Conservation (phyloP, 2,797 vertebrate species). For the Anabas testudineus region DNA sequence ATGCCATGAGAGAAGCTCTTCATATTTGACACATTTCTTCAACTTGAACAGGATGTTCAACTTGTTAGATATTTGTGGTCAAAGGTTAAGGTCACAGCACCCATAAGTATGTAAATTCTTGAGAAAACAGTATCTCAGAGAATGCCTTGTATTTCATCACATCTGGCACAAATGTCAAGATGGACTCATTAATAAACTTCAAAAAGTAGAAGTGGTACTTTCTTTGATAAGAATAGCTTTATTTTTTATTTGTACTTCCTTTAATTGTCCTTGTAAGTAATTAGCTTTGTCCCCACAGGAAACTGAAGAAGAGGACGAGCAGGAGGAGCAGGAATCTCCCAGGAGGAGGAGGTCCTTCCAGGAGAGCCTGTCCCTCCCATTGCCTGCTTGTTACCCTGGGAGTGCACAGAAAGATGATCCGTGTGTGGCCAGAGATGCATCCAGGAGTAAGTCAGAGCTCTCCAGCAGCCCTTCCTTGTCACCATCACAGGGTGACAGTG, state of each 20-base stretch:
- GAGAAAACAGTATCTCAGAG: too few relatives aligned
- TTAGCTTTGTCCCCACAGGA: constrained; percentile 76
- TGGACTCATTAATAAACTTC: neutral
- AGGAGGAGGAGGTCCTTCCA: constrained; percentile 80
- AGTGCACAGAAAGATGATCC: constrained; percentile 78
- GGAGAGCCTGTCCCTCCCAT: constrained; percentile 84
- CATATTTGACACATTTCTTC: too few relatives aligned
- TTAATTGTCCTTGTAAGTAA: constrained; percentile 56
- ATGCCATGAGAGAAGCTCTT: too few relatives aligned
- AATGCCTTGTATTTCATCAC: too few relatives aligned
- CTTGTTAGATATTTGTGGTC: too few relatives aligned
- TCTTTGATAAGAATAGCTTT: constrained; percentile 40
- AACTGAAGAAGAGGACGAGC: constrained; percentile 78
- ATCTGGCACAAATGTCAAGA: too few relatives aligned
- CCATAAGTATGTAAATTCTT: too few relatives aligned
- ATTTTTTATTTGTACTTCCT: constrained; percentile 47
- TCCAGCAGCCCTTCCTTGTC: constrained; percentile 74
- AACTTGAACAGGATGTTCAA: too few relatives aligned
- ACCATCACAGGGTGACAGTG: constrained; percentile 82
- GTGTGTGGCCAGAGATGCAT: constrained; percentile 62
- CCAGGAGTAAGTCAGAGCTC: constrained; percentile 64
- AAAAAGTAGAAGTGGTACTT: constrained; percentile 1
- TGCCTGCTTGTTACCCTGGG: constrained; percentile 70
- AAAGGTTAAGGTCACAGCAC: too few relatives aligned
- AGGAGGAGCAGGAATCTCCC: constrained; percentile 70